phyloP scores from a whole-genome alignment of 2,888 invertebrate species.

The Nomada fabriciana region DNA sequence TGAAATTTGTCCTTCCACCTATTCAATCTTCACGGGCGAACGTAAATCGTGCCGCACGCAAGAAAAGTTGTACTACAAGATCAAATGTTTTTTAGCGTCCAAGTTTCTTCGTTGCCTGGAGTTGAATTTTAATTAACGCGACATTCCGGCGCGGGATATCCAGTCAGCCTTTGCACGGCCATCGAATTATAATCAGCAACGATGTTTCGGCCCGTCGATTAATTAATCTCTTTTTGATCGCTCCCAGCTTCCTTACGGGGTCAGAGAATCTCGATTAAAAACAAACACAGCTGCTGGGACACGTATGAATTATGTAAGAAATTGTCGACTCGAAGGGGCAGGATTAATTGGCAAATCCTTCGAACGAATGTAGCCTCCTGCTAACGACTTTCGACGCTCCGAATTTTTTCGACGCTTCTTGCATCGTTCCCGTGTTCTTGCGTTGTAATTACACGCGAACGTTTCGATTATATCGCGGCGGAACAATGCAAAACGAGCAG shows the following conservation, averaged over 20 bases:
- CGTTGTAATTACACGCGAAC: constrained; percentile 28
- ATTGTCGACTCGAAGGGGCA: constrained; percentile 65
- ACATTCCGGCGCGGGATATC: constrained; percentile 21
- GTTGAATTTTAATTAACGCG: constrained; percentile 39
- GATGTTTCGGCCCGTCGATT: constrained; percentile 46
- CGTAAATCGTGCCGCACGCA: neutral
- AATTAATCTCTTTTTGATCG: constrained; percentile 58
- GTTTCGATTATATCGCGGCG: neutral
- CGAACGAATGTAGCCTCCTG: constrained; percentile 21
- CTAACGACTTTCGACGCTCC: constrained; percentile 44
- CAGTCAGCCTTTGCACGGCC: constrained; percentile 3
- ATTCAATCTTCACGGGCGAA: neutral
- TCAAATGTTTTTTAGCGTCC: neutral
- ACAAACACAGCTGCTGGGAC: constrained; percentile 65
- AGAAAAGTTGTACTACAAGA: neutral
- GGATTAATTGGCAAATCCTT: constrained; percentile 69
- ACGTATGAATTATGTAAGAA: constrained; percentile 77
- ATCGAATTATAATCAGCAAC: constrained; percentile 50
- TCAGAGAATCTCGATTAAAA: constrained; percentile 72
- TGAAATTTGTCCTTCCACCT: neutral
- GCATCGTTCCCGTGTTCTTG: neutral
- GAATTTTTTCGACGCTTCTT: constrained; percentile 43
- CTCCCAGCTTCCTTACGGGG: constrained; percentile 51
- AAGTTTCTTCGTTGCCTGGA: neutral
- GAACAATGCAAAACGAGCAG: constrained; percentile 18